Base-by-base conservation (phyloP, 1,140 invertebrate species). In the Pachypeltis micranthus region DNA sequence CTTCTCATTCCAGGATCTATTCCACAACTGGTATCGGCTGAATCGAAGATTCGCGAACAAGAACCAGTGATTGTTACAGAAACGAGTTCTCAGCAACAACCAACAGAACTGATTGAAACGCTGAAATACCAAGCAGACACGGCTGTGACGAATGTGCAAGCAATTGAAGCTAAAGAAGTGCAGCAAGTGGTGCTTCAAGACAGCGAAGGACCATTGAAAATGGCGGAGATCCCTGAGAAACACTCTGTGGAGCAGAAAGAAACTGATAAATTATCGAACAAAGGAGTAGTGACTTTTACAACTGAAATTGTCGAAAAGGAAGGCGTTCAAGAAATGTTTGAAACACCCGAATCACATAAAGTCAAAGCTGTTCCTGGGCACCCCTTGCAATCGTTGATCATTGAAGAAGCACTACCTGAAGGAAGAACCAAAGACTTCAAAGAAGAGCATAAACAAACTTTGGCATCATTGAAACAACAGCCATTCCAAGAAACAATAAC, bases 251-350 rank as follows among this genome's bases (percentile, higher is more conserved):
- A 69, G 28, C 72, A 65, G n/a, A 71, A 77, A 1, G 73, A 76
- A 14, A 72, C 70, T 1, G 69, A 68, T 1, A 77, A 75, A 21
- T 74, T 74, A 47, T 69, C 75, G 2, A 72, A 79, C 62, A 75
- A 76, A 67, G 70, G 80, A 65, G 63, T 83, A 28, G 73, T 76
- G 60, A 67, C 83, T 2, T 75, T 72, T 61, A 75, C 83, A 71
- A 79, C 75, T 1, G 75, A 77, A 65, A 72, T 73, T 0, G 72
- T 76, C 63, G 82, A 84, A 71, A 81, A 77, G 69, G 83, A 85
- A 73, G 77, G 75, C 7, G 61, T 74, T 14, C 72, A 83, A 12
- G 70, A 74, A 59, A 65, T 72, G 19, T 74, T 75, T 47, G 75
- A 79, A 56, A 66, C 78, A 27, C 83, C 83, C 4, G 79, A 83